Base-by-base conservation (phyloP, 2,888 invertebrate genomes). In the Drosophila tanythrix region DNA sequence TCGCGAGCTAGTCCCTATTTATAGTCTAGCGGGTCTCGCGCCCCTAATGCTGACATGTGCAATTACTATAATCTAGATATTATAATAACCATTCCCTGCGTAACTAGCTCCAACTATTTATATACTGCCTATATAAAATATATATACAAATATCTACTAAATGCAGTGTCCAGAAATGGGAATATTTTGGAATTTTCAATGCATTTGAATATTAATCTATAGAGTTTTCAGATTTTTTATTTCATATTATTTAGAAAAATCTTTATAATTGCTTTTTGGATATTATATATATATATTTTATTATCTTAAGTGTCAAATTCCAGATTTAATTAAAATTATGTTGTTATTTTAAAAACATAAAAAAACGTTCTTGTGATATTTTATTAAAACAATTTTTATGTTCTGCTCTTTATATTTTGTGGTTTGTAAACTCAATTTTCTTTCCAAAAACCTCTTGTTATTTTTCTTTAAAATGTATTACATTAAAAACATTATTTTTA, bases 1-100 rank as follows among this genome's bases (percentile, higher is more conserved):
- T 31, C 52, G 53, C 15, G 21, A 8, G 8, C 33, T 33, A 15
- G n/a, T 51, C 57, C 18, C 60, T 38, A 56, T 86, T 79, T 84
- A 84, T 83, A 79, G 36, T 43, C 53, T 40, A 25, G 5, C 53
- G 3, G 52, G 13, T 21, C n/a, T 35, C 18, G 21, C 52, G n/a
- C 8, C n/a, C 1, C 13, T 15, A 35, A n/a, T 25, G 21, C 11
- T 21, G 36, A 31, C 15, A 55, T 53, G 31, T 11, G 29, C 27
- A 56, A 35, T 13, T 46, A 36, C 33, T 51, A 59, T 40, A 57
- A 57, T 64, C 53, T 50, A 33, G 15, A 57, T 13, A 46, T 55
- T 66, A 76, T 60, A 10, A 8, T 25, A 31, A n/a, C 51, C 36
- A 29, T 27, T 15, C 6, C 10, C 10, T 15, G 2, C 35, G 8